Percentiles rank a stretch among this genome's conserved stretches.
Conservation (phyloP, 1,140 invertebrate species). For the Hypsibius dujardini region DNA sequence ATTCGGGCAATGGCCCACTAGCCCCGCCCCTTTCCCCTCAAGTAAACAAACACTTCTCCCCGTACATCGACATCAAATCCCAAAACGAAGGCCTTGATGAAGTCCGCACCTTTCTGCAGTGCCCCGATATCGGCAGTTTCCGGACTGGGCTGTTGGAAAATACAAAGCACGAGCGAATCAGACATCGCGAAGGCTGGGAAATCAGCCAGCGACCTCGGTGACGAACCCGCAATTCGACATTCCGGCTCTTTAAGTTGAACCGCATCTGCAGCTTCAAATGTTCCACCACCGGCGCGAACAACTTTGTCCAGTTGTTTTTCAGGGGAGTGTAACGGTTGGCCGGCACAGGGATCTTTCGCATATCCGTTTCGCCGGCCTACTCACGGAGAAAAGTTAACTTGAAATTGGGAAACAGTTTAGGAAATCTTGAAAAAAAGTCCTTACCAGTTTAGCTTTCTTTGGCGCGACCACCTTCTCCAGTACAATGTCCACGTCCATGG, state of each 20-base stretch:
- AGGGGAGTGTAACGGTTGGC: constrained; percentile 67
- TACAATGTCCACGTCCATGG: background rate
- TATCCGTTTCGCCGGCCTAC: constrained; percentile 15
- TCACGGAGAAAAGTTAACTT: background rate
- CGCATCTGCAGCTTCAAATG: constrained; percentile 80
- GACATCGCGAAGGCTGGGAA: constrained; percentile 10
- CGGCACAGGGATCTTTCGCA: constrained; percentile 45
- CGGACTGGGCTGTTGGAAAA: constrained; percentile 36
- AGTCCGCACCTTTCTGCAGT: constrained; percentile 92
- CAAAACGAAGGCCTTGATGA: constrained; percentile 83
- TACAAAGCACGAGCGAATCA: constrained; percentile 14
- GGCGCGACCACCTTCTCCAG: background rate
- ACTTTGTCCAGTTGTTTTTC: constrained; percentile 91
- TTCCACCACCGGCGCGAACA: constrained; percentile 86
- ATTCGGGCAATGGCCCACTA: no score
- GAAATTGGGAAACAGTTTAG: background rate
- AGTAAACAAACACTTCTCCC: background rate
- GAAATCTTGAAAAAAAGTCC: background rate
- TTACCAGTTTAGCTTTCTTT: constrained; percentile 5
- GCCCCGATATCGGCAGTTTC: constrained; percentile 69
- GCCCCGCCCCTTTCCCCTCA: background rate
- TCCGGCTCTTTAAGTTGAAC: constrained; percentile 75
- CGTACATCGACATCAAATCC: constrained; percentile 79
- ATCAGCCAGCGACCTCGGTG: background rate
- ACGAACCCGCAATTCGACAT: constrained; percentile 58